These are phyloP conservation scores for Schizotus pectinicornis DNA, from an alignment of 2,888 invertebrate genomes.

Conservation along the genomic window DNA sequence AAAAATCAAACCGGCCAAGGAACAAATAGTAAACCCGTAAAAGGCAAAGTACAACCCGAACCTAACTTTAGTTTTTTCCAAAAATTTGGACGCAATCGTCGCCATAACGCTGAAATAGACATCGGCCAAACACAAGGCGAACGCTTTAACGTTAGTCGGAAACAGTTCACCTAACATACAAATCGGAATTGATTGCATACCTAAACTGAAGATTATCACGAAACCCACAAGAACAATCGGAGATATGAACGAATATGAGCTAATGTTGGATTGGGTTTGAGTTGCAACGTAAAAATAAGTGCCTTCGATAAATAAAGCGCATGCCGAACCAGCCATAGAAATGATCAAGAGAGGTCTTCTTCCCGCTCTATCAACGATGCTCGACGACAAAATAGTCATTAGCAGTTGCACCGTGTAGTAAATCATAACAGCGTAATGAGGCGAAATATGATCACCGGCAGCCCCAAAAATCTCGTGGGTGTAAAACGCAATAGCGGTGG, in stretches of 20 bases:
- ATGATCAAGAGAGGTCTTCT: conserved; percentile 61
- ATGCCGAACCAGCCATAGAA: conserved; percentile 59
- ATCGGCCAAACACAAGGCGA: conserved; percentile 63
- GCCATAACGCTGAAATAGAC: conserved; percentile 60
- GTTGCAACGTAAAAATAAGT: conserved; percentile 60
- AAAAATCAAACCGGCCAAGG: conserved; percentile 66
- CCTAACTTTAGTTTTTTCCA: conserved; percentile 61
- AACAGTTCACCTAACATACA: conserved; percentile 63
- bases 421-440: conserved; percentile 49
- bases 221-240: conserved; percentile 59
- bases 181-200: conserved; percentile 63
- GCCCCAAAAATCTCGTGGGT: conserved; percentile 61
- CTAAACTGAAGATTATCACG: conserved; percentile 61
- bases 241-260: conserved; percentile 56
- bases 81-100: conserved; percentile 60
- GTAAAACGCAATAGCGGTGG: conserved; percentile 68
- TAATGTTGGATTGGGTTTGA: conserved; percentile 49
- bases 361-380: conserved; percentile 65
- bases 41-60: conserved; percentile 70
- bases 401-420: conserved; percentile 63
- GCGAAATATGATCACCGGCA: conserved; percentile 55
- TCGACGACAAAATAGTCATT: conserved; percentile 62
- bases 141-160: conserved; percentile 63
- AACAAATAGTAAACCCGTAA: conserved; percentile 68
- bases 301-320: conserved; percentile 57